phyloP scores from a whole-genome alignment of 2,113 vertebrate species.

The Oxygymnocypris stewartii region DNA sequence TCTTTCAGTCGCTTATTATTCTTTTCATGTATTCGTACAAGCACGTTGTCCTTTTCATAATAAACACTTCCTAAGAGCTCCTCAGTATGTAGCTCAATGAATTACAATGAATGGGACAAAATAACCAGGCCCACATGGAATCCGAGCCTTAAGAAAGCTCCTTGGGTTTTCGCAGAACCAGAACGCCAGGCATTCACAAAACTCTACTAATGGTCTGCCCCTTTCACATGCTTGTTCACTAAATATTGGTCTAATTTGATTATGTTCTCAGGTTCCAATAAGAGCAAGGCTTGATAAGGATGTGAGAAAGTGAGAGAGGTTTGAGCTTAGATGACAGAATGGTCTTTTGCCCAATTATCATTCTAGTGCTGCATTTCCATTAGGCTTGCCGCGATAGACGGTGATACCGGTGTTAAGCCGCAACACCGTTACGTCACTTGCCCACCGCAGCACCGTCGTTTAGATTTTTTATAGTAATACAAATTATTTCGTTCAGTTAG shows the following conservation, averaged over 20 bases:
- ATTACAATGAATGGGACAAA: not conserved
- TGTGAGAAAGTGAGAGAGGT: too few relatives aligned
- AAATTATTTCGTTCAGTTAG: too few relatives aligned
- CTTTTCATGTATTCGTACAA: constrained; percentile 2
- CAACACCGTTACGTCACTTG: too few relatives aligned
- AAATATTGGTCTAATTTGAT: not conserved
- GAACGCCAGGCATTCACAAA: not conserved
- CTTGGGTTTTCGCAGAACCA: not conserved
- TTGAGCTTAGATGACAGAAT: too few relatives aligned
- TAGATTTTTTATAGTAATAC: too few relatives aligned
- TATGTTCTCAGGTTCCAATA: not conserved
- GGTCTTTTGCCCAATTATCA: too few relatives aligned
- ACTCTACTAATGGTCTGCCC: not conserved
- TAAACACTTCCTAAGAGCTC: not conserved
- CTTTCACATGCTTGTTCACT: not conserved
- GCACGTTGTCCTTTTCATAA: not conserved
- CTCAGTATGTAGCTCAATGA: not conserved
- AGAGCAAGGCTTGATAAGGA: too few relatives aligned
- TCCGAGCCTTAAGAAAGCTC: not conserved
- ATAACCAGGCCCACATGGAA: not conserved
- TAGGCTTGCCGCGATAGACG: too few relatives aligned
- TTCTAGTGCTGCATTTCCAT: too few relatives aligned
- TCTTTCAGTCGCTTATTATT: not conserved
- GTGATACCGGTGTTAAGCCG: too few relatives aligned
- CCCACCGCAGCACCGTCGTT: too few relatives aligned